Percentiles rank a stretch among this genome's conserved stretches.
phyloP scores from a whole-genome alignment of 2,797 vertebrate genomes.

The Cossypha caffra region DNA sequence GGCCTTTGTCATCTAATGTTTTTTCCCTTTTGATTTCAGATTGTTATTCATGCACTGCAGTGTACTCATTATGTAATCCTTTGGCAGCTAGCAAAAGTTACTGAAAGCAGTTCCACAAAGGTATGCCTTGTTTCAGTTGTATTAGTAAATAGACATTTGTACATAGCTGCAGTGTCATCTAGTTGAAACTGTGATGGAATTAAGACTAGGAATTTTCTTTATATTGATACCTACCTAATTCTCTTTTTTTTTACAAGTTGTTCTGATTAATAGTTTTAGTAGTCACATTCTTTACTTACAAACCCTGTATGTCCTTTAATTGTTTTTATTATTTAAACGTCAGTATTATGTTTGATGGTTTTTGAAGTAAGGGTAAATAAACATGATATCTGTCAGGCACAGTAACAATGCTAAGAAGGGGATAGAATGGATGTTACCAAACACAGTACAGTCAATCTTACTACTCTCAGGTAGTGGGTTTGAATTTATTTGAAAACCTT shows the following conservation, averaged over 20 bases:
- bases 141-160: background rate
- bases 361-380: background rate
- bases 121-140: conserved; percentile 71
- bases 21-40: conserved; percentile 80
- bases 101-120: conserved; percentile 94
- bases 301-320: background rate
- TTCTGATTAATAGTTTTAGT: background rate
- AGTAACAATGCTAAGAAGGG: background rate
- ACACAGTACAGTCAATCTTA: background rate
- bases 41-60: conserved; percentile 97
- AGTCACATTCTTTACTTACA: background rate
- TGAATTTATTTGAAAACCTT: background rate
- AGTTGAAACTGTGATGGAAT: background rate
- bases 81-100: conserved; percentile 96
- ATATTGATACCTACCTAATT: background rate
- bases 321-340: background rate
- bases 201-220: background rate
- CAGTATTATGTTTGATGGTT: background rate
- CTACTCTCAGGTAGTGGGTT: background rate
- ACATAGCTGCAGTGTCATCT: background rate
- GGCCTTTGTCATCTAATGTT: conserved; percentile 3
- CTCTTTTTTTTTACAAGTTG: background rate
- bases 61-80: conserved; percentile 99
- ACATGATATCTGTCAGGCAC: background rate
- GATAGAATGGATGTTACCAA: background rate